Conservation (phyloP, 2,888 invertebrate genomes). For the Eupsilia transversa region DNA sequence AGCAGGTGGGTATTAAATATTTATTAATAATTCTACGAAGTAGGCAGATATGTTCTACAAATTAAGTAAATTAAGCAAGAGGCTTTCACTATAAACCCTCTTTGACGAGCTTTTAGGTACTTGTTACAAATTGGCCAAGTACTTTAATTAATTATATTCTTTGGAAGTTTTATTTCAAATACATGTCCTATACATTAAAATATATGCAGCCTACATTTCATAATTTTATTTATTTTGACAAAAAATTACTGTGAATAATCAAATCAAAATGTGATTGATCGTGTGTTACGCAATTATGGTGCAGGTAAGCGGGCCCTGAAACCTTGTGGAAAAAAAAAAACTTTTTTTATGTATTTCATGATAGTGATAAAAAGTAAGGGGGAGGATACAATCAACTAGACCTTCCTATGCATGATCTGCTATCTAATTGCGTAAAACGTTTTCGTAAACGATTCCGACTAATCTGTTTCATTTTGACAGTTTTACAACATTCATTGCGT, state of each 20-base stretch:
- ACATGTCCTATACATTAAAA: neutral
- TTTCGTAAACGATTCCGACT: too few species aligned
- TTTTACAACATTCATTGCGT: too few species aligned
- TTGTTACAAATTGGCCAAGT: neutral
- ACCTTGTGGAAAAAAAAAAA: too few species aligned
- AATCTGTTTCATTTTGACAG: too few species aligned
- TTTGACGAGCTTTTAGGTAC: conserved; percentile 6
- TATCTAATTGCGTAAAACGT: too few species aligned
- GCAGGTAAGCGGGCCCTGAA: neutral
- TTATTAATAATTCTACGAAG: conserved; percentile 35
- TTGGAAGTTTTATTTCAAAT: neutral
- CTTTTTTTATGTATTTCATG: too few species aligned
- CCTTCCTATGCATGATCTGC: too few species aligned
- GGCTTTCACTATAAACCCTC: conserved; percentile 2
- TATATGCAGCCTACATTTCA: too few species aligned
- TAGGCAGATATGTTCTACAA: conserved; percentile 3
- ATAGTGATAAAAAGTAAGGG: neutral
- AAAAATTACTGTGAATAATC: too few species aligned
- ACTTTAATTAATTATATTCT: neutral
- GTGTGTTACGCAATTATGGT: too few species aligned
- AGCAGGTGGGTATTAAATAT: conserved; percentile 14
- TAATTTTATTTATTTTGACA: neutral
- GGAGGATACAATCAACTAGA: neutral
- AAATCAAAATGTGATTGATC: too few species aligned
- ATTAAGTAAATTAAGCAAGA: conserved; percentile 6